Evolutionary conservation across 2,113 vertebrate genomes (phyloP), one percentile per base, ranked within the genome.

Genomic region (Eurystomus gularis): DNA sequence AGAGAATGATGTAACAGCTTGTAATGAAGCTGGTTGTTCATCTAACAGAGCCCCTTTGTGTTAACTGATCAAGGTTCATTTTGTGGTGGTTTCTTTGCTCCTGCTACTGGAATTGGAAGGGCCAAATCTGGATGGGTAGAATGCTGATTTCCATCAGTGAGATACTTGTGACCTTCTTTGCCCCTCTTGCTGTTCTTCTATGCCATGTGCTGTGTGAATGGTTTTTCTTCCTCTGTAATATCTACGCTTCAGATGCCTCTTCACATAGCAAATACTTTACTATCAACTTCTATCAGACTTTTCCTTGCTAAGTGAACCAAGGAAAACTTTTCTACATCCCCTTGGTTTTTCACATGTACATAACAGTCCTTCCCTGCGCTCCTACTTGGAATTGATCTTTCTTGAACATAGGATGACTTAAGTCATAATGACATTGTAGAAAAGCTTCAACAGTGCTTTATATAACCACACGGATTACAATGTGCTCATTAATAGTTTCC

Each of bases 11-110:
- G 0, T 8, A 64, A 39, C 14, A 68, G 3, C 29, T 79, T 66
- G 19, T 0, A 3, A 37, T 16, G 25, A 37, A 55, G 37, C 26
- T 64, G 11, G 7, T 23, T 33, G 25, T 25, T 72, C 33, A 33
- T 33, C 14, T 51, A 13, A 12, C 21, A 29, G 40, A 49, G 12
- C 57, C 31, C 8, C 21, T 37, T 44, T n/a, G 21, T 25, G 8
- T 24, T 14, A 44, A n/a, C 9, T 10, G 15, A 58, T n/a, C 15
- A 39, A 72, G 71, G 71, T 33, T 54, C 1, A 3, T 42, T 19
- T 31, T 52, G 46, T 0, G 2, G 3, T 5, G 37, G 3, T 15
- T 51, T n/a, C 11, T 70, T 77, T 71, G 26, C 20, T 58, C 13
- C 33, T 55, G 24, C 13, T 26, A 8, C 28, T 58, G 70, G 6